Evolutionary conservation across 2,888 invertebrate species (phyloP), one percentile per base, ranked within the genome.

Genomic region (Caenorhabditis doughertyi): DNA sequence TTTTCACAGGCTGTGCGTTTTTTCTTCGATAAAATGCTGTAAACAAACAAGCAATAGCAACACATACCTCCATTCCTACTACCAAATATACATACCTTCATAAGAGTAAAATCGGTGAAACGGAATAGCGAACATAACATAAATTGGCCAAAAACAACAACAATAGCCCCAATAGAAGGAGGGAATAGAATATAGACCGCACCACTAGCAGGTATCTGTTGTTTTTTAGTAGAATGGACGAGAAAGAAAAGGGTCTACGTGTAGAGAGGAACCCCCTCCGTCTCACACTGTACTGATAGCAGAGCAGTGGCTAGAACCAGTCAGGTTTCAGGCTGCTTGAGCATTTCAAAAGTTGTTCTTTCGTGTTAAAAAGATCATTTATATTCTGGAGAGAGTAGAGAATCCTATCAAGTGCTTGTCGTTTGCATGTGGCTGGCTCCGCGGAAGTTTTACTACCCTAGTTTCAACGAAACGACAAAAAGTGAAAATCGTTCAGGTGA

Each of bases 91-190:
- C 70, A 65, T 71, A 70, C 65, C 71, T 62, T 81, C 81, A 70
- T 65, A 68, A 25, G 74, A 76, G 58, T 76, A 81, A 62, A 81
- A 56, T 53, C 74, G 68, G 56, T 81, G 81, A 70, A 76, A 74
- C 65, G 81, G 81, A 81, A 81, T 81, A 64, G 74, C 81, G 65
- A 81, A 81, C 81, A 81, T 81, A 67, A 47, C 42, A 51, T 21
- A 11, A 16, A 8, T 11, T 23, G 13, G 42, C 51, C 25, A 39
- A 47, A 68, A 49, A 71, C 53, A 71, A 70, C 74, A 73, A 70
- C 67, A 65, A 67, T 27, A 55, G 35, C 55, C 64, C 62, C 18
- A 27, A 47, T 23, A 23, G 64, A 32, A 44, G 13, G 44, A 49
- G 21, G 21, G 23, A 39, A 23, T 47, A 29, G 23, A 39, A 23